A percentile compares a stretch with the other conserved stretches of the same genome.
phyloP scores from a whole-genome alignment of 2,797 vertebrate species.

The Rallus crepitans region DNA sequence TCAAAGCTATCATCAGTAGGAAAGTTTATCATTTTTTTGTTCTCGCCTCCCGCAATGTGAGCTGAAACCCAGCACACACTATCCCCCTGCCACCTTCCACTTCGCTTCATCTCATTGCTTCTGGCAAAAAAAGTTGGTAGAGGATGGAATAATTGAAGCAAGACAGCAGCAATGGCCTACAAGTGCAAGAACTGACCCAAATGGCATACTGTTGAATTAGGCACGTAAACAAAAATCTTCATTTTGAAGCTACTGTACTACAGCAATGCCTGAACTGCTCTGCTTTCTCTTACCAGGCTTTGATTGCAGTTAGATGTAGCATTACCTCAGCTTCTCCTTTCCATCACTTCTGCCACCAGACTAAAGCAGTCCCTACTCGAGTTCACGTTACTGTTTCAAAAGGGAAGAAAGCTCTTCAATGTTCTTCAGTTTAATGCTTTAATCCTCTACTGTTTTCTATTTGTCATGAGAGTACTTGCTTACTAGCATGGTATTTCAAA shows the following conservation, averaged over 20 bases:
- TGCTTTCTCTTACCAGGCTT: background rate
- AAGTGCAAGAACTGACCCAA: fast-evolving
- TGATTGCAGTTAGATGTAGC: background rate
- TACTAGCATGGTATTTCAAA: background rate
- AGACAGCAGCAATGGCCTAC: background rate
- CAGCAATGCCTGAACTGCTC: background rate
- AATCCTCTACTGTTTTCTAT: background rate
- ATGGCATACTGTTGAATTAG: fast-evolving
- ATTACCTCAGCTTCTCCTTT: background rate
- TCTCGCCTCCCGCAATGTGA: fast-evolving
- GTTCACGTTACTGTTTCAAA: background rate
- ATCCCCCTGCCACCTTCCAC: background rate
- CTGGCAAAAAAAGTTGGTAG: background rate
- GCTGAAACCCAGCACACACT: background rate
- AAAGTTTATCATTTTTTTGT: background rate
- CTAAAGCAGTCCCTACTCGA: background rate
- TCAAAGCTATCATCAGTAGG: background rate
- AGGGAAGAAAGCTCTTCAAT: background rate
- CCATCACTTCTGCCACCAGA: background rate
- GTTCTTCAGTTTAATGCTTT: background rate
- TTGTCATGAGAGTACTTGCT: background rate
- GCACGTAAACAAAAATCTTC: background rate
- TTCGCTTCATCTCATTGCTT: background rate
- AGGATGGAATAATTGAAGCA: background rate
- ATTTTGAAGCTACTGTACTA: background rate